A percentile compares a stretch with the other conserved stretches of the same genome.
These are phyloP conservation scores for Hystrix brachyura DNA, from an alignment of 2,113 vertebrate genomes.

Conservation along the genomic window DNA sequence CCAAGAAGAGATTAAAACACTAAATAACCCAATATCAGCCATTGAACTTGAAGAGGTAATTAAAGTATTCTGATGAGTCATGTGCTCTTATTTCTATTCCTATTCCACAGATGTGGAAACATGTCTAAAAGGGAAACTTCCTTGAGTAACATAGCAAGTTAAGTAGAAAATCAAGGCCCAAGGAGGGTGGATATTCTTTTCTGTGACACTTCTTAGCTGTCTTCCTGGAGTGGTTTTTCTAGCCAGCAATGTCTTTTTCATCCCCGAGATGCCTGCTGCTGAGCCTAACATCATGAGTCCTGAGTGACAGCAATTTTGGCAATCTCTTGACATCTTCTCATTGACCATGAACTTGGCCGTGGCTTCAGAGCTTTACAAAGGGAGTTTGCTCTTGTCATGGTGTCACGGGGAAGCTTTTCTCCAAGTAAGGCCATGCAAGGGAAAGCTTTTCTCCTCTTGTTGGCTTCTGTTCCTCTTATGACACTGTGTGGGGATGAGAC, in stretches of 20 bases:
- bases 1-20: too few species aligned
- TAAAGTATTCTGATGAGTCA: neutral
- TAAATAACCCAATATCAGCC: too few species aligned
- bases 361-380: neutral
- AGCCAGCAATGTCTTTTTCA: neutral
- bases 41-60: too few species aligned
- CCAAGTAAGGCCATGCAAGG: neutral
- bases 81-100: neutral
- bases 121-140: slow-evolving; percentile 11
- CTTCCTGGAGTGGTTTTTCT: neutral
- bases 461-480: neutral
- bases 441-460: neutral
- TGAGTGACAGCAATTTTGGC: neutral
- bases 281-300: neutral
- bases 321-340: neutral
- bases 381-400: neutral
- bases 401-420: neutral
- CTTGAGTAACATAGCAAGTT: neutral
- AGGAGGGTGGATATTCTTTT: neutral
- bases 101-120: neutral
- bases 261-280: neutral
- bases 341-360: neutral
- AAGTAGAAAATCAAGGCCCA: neutral
- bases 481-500: neutral
- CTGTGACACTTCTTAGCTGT: neutral